A percentile compares a stretch with the other conserved stretches of the same genome.
Conservation (phyloP, 2,888 invertebrate genomes). For the Oxytorus armatus region DNA sequence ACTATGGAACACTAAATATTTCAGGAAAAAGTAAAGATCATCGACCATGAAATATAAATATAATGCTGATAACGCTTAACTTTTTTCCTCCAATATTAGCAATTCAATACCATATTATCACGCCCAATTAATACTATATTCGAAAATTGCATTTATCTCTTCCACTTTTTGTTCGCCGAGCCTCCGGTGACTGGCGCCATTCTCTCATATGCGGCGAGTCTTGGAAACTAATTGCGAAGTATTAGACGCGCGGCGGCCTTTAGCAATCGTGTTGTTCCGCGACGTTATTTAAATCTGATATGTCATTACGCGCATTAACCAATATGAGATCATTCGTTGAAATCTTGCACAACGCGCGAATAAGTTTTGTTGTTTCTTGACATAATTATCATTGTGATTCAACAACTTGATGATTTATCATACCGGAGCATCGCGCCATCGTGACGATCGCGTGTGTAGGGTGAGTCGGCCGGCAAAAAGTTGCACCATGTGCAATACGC, state of each 20-base stretch:
- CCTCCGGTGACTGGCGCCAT: conserved; percentile 31
- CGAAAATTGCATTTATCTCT: too few relatives aligned
- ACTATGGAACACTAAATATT: too few relatives aligned
- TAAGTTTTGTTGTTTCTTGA: conserved; percentile 15
- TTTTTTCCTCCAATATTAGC: too few relatives aligned
- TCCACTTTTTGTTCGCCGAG: too few relatives aligned
- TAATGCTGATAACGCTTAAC: too few relatives aligned
- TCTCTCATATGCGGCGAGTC: not conserved
- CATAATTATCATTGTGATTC: conserved; percentile 17
- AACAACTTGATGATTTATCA: not conserved
- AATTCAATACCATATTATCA: too few relatives aligned
- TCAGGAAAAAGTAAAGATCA: too few relatives aligned
- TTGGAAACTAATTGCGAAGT: not conserved
- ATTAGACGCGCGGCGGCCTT: too few relatives aligned
- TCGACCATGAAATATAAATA: too few relatives aligned
- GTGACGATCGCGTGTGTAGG: conserved; percentile 9
- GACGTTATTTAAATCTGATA: not conserved
- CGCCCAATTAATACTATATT: too few relatives aligned
- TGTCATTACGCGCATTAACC: not conserved
- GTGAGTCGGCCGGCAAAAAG: not conserved
- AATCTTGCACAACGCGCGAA: conserved; percentile 9
- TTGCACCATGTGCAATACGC: not conserved
- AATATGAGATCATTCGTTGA: conserved; percentile 6
- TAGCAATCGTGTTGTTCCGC: not conserved
- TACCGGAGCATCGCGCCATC: conserved; percentile 9